Conservation (phyloP, 2,888 invertebrate species). For the Taenaris catops region DNA sequence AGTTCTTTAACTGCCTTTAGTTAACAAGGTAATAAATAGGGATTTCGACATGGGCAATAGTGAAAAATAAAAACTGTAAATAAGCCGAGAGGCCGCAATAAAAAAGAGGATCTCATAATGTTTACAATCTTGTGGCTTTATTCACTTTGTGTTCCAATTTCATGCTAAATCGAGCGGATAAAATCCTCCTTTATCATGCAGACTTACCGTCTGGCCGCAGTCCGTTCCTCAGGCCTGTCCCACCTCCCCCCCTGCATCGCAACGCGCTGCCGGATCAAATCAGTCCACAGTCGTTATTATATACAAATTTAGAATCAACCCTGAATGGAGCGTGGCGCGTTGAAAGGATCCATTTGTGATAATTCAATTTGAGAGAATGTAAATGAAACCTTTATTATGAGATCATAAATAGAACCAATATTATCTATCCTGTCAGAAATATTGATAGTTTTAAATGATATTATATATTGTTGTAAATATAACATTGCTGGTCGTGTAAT, state of each 20-base stretch:
- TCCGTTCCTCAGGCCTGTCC: constrained; percentile 29
- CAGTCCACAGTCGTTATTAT: constrained; percentile 49
- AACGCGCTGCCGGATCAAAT: constrained; percentile 25
- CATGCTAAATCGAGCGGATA: constrained; percentile 79
- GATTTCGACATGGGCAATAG: constrained; percentile 54
- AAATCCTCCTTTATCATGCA: constrained; percentile 75
- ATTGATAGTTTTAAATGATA: background rate
- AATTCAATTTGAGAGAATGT: constrained; percentile 54
- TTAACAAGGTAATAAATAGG: constrained; percentile 77
- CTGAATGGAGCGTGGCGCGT: constrained; percentile 56
- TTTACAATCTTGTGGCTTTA: constrained; percentile 80
- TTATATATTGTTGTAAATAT: too few species aligned
- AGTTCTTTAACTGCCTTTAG: constrained; percentile 67
- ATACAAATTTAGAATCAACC: constrained; percentile 59
- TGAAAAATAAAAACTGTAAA: constrained; percentile 71
- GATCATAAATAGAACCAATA: too few species aligned
- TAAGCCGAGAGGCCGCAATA: constrained; percentile 67
- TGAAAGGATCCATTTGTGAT: constrained; percentile 59
- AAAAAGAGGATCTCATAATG: constrained; percentile 76
- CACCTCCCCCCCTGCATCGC: constrained; percentile 24
- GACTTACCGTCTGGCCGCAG: constrained; percentile 66
- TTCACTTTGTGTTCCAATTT: constrained; percentile 80
- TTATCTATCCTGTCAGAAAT: too few species aligned
- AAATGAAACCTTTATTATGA: constrained; percentile 29
- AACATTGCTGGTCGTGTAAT: constrained; percentile 9